Base-by-base conservation (phyloP, 2,888 invertebrate genomes). In the Brachylomia viminalis region DNA sequence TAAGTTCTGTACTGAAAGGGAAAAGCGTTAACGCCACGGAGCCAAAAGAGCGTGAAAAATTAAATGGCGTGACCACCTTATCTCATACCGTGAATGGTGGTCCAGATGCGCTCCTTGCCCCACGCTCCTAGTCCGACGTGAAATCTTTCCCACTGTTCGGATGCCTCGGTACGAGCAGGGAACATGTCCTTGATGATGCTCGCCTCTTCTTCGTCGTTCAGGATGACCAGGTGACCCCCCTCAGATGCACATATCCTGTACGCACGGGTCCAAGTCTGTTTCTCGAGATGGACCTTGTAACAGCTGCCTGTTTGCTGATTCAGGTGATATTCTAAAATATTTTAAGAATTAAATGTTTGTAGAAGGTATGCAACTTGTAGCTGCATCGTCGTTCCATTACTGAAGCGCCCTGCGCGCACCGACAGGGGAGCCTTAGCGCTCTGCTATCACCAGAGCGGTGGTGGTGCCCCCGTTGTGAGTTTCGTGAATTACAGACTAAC, bases 271-370 rank as follows among this genome's bases (percentile, higher is more conserved):
- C 82, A 82, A 0, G 33, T 33, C 17, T 58, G 47, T 5, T 13
- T n/a, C 1, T 67, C 58, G 4, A 0, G 13, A 30, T 82, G 81
- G 2, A 74, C 17, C 33, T 84, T 82, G 33, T 82, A 82, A 56
- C 85, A 82, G 30, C 81, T 84, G n/a, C 85, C 81, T 30, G 82
- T 80, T 13, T 42, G 61, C 11, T 74, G 27, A 52, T 84, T 59
- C 4, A 74, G 30, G 7, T 42, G 52, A 58, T 82, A 82, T 23
- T 69, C 81, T 82, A 69, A 17, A 84, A 81, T 30, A 4, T n/a
- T 17, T 13, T 17, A 23, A 52, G 15, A 47, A 6, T 2, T 17
- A 47, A 2, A 52, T 11, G 23, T 47, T 23, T 71, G 17, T 27
- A 42, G n/a, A n/a, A n/a, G n/a, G 1, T 27, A 23, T 15, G 15